phyloP scores from a whole-genome alignment of 2,113 vertebrate genomes.

The Zapus hudsonius region DNA sequence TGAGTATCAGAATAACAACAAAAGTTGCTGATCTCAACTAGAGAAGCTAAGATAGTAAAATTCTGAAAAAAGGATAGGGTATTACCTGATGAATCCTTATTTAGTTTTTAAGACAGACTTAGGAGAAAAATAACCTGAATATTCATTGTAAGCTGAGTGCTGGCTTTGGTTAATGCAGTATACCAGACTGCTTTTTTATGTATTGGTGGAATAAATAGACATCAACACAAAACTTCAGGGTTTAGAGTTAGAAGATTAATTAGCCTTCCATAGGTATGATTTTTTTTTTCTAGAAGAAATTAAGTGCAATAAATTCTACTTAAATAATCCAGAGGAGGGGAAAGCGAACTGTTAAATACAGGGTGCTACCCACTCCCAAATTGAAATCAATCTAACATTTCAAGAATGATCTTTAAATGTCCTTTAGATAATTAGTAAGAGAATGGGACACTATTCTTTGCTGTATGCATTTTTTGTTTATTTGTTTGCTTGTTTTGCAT shows the following conservation, averaged over 20 bases:
- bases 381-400: slow-evolving; percentile 33
- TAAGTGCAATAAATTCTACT: neutral
- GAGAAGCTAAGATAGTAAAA: slow-evolving; percentile 46
- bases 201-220: neutral
- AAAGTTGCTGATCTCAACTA: slow-evolving; percentile 36
- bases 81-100: neutral
- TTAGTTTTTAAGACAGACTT: slow-evolving; percentile 35
- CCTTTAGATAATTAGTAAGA: slow-evolving; percentile 49
- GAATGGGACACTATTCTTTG: slow-evolving; percentile 15
- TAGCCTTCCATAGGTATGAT: neutral
- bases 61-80: slow-evolving; percentile 36
- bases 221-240: neutral
- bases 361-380: neutral
- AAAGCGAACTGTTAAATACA: slow-evolving; percentile 35
- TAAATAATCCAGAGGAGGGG: neutral
- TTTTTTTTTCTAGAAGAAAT: slow-evolving; percentile 35
- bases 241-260: slow-evolving; percentile 46
- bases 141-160: slow-evolving; percentile 5
- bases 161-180: neutral
- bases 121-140: slow-evolving; percentile 17
- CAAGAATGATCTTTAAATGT: slow-evolving; percentile 44
- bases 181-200: neutral
- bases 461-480: neutral
- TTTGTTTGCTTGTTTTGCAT: slow-evolving; percentile 17
- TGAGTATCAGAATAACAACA: slow-evolving; percentile 34